Base-by-base conservation (phyloP, 92 coral and sea anemone species). In the Porites evermanni region DNA sequence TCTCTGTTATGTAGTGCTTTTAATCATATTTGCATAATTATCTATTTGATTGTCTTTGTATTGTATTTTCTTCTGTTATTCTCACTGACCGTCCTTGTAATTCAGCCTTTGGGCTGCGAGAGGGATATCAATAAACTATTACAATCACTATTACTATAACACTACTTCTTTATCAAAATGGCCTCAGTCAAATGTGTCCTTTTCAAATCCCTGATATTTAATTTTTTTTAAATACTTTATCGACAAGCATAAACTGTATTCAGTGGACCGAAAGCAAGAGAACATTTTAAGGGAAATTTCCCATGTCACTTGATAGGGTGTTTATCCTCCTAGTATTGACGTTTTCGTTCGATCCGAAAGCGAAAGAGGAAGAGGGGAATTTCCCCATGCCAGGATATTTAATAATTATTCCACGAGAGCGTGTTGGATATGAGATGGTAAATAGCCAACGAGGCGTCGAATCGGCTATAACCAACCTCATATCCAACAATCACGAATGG, bases 381-480 rank as follows among this genome's bases (percentile, higher is more conserved):
- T 66, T 66, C 70, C 32, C 70, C 70, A 66, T 6, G 70, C 20
- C 70, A 66, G 70, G 20, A 66, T 66, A 66, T 66, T 66, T 66
- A 29, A 2, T 29, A 29, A 29, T 2, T 29, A 29, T 29, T 29
- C 32, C 32, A 29, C 32, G 32, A 29, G 32, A 29, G 32, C 32
- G 32, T 29, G 32, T 29, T 29, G 32, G 32, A 29, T 29, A 29
- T 29, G 4, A 29, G 32, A 29, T 29, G 32, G 32, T 29, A 29
- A 29, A 29, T 29, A 29, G 32, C 32, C 32, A 29, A 66, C 20
- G 23, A 66, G 23, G 70, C 70, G 70, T 66, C 70, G 70, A 66
- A 66, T 66, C 70, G 70, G 70, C 70, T 66, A 66, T 66, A 66
- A 66, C 70, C 70, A 66, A 12, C 5, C 70, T 66, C 70, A 66